Evolutionary conservation across 2,113 vertebrate genomes (phyloP).

Genomic region (Hoplias malabaricus): DNA sequence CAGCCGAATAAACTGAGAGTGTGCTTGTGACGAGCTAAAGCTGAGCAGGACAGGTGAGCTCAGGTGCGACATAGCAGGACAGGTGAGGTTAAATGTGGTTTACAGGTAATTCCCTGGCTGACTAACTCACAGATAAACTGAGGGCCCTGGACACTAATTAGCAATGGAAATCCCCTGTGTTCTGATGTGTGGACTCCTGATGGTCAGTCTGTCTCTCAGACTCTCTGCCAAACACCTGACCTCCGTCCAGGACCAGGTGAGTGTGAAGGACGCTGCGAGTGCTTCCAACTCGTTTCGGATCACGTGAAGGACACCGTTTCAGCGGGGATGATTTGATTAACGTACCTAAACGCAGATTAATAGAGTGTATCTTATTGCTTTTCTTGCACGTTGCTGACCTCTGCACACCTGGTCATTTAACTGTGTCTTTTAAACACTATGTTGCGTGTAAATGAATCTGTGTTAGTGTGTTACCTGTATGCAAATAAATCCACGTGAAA

Average conservation of each 20-base stretch:
- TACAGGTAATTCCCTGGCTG: neutral
- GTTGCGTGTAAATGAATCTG: too few relatives aligned
- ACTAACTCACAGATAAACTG: neutral
- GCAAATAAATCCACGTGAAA: conserved; percentile 16
- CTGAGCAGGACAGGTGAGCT: neutral
- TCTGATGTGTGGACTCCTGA: conserved; percentile 75
- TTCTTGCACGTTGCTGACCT: neutral
- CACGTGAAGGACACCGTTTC: neutral
- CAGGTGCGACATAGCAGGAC: neutral
- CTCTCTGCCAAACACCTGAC: conserved; percentile 74
- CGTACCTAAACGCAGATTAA: too few relatives aligned
- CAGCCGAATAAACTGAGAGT: too few relatives aligned
- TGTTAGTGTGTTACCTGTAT: neutral
- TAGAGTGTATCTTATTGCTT: too few relatives aligned
- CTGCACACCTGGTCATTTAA: too few relatives aligned
- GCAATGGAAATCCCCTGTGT: conserved; percentile 75
- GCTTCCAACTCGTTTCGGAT: neutral
- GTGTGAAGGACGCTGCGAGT: neutral
- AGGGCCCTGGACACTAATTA: too few relatives aligned
- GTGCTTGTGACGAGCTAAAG: too few relatives aligned
- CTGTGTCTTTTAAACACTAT: too few relatives aligned
- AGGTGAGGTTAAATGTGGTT: neutral
- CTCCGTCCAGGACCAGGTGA: conserved; percentile 74
- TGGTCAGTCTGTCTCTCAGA: conserved; percentile 71
- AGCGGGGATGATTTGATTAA: too few relatives aligned